Conservation (phyloP, 2,113 vertebrate species). For the Pogonocichla stellata region DNA sequence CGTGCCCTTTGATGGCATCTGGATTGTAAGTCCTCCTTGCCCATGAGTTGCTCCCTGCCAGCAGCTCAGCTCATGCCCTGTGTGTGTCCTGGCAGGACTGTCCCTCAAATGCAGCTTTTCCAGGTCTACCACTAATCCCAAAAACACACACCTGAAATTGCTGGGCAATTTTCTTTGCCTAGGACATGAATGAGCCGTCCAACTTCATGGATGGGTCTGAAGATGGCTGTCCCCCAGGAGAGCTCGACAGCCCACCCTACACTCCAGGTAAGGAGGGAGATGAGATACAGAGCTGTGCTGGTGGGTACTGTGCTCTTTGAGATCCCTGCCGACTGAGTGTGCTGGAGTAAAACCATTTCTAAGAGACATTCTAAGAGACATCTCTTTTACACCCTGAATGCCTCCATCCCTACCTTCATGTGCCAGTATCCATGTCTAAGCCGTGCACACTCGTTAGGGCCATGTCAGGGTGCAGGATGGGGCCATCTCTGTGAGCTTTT, state of each 20-base stretch:
- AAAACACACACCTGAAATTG: not conserved
- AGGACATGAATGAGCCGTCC: constrained; percentile 93
- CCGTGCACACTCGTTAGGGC: not conserved
- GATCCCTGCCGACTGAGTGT: fast-evolving
- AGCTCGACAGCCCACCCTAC: constrained; percentile 83
- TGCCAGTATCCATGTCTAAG: fast-evolving
- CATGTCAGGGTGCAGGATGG: not conserved
- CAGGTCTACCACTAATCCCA: not conserved
- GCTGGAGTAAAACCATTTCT: not conserved
- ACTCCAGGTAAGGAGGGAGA: constrained; percentile 72
- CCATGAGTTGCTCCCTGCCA: not conserved
- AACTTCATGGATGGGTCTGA: constrained; percentile 87
- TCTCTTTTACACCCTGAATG: not conserved
- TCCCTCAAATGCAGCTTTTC: not conserved
- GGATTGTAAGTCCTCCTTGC: constrained; percentile 76
- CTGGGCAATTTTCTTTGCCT: not conserved
- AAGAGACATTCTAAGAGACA: fast-evolving
- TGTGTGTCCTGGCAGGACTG: not conserved
- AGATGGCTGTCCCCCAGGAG: constrained; percentile 77
- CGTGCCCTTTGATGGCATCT: constrained; percentile 83
- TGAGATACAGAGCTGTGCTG: not conserved
- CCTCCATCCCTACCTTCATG: not conserved
- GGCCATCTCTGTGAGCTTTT: not conserved
- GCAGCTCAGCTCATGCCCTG: fast-evolving
- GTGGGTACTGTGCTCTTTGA: not conserved